phyloP scores from a whole-genome alignment of 1,140 invertebrate species.

The Stegodyphus dumicola region DNA sequence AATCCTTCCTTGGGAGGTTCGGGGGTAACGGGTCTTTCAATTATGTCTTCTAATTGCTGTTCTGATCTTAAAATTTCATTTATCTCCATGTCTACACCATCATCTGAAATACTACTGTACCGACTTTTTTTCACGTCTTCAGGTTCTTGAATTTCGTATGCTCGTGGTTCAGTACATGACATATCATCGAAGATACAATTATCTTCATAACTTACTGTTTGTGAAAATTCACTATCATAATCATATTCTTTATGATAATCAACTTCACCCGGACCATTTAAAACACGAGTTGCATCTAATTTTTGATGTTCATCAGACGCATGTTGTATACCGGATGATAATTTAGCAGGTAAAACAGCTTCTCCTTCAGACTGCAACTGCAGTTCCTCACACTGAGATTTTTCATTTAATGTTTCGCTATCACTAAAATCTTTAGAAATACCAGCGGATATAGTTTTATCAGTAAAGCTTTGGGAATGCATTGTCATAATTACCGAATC shows the following conservation, averaged over 20 bases:
- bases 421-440: constrained; percentile 7
- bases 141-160: background rate
- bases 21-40: constrained; percentile 71
- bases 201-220: background rate
- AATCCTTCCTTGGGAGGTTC: constrained; percentile 66
- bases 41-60: constrained; percentile 67
- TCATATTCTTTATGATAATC: constrained; percentile 71
- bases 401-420: background rate
- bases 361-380: background rate
- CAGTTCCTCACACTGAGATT: background rate
- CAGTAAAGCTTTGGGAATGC: background rate
- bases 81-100: constrained; percentile 69
- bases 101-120: constrained; percentile 66
- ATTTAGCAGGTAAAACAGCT: background rate
- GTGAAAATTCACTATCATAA: constrained; percentile 15
- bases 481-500: constrained; percentile 1
- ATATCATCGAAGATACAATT: background rate
- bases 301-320: background rate
- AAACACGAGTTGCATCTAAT: background rate
- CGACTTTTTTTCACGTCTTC: constrained; percentile 23
- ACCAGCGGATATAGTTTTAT: constrained; percentile 7
- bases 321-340: background rate
- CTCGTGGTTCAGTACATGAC: background rate
- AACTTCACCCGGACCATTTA: constrained; percentile 73
- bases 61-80: constrained; percentile 66